Conservation (phyloP, 2,888 invertebrate species). For the Melieria omissa region DNA sequence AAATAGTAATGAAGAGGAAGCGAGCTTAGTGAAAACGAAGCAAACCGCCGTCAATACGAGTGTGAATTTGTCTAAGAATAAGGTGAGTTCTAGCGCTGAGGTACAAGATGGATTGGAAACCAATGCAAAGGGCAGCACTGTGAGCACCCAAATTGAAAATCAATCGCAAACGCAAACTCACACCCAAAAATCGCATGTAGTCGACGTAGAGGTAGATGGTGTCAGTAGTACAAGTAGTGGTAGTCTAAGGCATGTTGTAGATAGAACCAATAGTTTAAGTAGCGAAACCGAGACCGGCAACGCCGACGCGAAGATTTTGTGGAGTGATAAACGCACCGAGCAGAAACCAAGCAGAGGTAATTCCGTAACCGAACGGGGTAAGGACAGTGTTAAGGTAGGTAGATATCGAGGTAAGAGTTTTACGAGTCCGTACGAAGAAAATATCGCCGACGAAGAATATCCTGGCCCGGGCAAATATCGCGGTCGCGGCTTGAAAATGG, state of each 20-base stretch:
- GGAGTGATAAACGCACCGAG: neutral
- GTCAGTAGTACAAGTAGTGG: constrained; percentile 51
- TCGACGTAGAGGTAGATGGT: constrained; percentile 53
- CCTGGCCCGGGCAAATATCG: constrained; percentile 11
- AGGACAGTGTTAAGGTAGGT: constrained; percentile 24
- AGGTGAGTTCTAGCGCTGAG: constrained; percentile 62
- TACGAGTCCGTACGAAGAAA: constrained; percentile 28
- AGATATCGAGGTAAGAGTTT: constrained; percentile 56
- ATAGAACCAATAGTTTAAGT: constrained; percentile 31
- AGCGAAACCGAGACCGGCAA: neutral
- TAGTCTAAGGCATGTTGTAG: constrained; percentile 56
- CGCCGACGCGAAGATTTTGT: neutral
- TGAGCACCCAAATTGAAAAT: constrained; percentile 24
- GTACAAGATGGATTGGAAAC: constrained; percentile 41
- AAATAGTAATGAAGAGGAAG: constrained; percentile 43
- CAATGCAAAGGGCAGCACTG: constrained; percentile 38
- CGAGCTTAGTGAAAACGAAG: constrained; percentile 27
- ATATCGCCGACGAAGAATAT: no score
- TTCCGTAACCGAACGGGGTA: no score
- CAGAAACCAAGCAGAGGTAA: no score
- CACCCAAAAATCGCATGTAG: constrained; percentile 43
- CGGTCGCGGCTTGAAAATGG: constrained; percentile 45
- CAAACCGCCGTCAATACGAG: constrained; percentile 36
- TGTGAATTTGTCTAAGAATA: constrained; percentile 52
- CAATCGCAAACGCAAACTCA: constrained; percentile 38